Conservation (phyloP, 2,113 vertebrate genomes). For the Neotragus pygmaeus region DNA sequence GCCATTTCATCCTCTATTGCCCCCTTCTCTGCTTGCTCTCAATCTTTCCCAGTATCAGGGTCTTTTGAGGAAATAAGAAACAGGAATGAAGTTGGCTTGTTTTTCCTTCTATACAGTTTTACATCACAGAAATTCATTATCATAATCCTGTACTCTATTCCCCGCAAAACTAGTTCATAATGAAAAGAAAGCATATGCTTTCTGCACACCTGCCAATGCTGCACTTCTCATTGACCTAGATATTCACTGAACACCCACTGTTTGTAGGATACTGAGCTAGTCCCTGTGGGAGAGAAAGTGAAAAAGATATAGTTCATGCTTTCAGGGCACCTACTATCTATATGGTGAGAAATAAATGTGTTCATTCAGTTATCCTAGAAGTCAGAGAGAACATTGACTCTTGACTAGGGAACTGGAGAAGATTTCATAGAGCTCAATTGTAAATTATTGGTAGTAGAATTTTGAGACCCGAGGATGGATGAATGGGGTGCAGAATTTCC, state of each 20-base stretch:
- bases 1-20: neutral
- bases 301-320: neutral
- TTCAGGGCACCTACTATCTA: neutral
- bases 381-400: neutral
- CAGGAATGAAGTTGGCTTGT: neutral
- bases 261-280: neutral
- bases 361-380: neutral
- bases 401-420: neutral
- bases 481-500: neutral
- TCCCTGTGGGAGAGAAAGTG: neutral
- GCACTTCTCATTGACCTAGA: neutral
- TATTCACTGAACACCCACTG: neutral
- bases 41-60: neutral
- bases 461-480: neutral
- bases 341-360: neutral
- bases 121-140: conserved; percentile 1
- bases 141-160: neutral
- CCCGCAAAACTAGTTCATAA: neutral
- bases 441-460: neutral
- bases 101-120: neutral
- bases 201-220: neutral
- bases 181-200: neutral
- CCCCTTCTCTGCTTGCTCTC: neutral
- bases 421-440: neutral
- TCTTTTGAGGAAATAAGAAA: neutral